Conservation (phyloP, 1,140 invertebrate genomes). For the Orchestia grillus region DNA sequence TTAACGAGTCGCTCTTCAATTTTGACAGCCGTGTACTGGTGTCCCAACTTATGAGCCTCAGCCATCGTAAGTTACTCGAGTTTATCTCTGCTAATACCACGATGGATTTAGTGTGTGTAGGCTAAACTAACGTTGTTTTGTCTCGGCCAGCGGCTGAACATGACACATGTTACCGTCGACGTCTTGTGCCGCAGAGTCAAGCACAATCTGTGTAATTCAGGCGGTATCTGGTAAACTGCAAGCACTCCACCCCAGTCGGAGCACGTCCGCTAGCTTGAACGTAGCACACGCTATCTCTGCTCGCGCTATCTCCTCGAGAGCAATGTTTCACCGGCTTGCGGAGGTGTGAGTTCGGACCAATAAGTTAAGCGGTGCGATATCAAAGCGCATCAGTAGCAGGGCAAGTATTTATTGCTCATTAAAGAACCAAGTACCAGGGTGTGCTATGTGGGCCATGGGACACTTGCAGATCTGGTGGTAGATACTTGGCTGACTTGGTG, state of each 20-base stretch:
- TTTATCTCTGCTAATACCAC: not conserved
- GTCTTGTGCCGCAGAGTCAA: not conserved
- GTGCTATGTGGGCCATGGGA: not conserved
- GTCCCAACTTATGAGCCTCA: not conserved
- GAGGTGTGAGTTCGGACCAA: not conserved
- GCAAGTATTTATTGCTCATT: conserved; percentile 42
- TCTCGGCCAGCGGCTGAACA: not conserved
- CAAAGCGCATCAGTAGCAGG: not conserved
- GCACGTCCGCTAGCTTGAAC: not conserved
- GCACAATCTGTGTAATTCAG: not conserved
- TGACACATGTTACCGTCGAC: not conserved
- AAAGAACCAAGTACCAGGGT: not conserved
- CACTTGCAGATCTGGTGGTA: not conserved
- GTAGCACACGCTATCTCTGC: not conserved
- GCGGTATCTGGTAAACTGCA: not conserved
- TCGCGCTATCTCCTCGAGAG: not conserved
- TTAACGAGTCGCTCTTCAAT: not conserved
- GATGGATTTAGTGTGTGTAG: not conserved
- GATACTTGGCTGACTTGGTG: not conserved
- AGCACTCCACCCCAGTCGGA: not conserved
- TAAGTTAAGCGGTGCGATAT: conserved; percentile 11
- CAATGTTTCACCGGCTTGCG: not conserved
- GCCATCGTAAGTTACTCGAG: not conserved
- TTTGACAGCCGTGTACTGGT: not conserved
- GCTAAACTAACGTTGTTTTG: not conserved